Percentiles rank a stretch among this genome's conserved stretches.
Evolutionary conservation across 1,140 invertebrate genomes (phyloP).

Genomic region (Panagrolaimus sp.): DNA sequence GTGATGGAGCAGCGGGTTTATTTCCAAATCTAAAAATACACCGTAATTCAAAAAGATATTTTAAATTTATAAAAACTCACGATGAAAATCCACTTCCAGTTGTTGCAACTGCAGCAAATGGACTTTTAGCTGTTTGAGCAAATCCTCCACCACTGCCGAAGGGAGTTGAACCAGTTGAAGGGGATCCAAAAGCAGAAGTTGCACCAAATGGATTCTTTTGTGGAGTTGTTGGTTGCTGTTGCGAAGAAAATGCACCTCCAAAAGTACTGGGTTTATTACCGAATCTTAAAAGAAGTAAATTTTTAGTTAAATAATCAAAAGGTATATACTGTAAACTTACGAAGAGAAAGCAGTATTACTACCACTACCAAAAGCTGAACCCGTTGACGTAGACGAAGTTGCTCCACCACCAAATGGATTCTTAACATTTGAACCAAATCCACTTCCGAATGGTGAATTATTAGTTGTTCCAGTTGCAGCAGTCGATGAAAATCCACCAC

Average conservation of each 20-base stretch:
- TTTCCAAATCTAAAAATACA: too few species aligned
- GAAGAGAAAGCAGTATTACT: too few species aligned
- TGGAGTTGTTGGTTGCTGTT: too few species aligned
- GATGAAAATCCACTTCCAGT: slow-evolving; percentile 5
- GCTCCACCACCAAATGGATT: neutral
- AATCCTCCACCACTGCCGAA: too few species aligned
- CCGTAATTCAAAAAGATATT: too few species aligned
- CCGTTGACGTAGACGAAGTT: neutral
- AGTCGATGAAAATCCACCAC: neutral
- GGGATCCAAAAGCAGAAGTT: too few species aligned
- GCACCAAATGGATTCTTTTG: too few species aligned
- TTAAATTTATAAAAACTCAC: too few species aligned
- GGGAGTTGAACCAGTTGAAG: too few species aligned
- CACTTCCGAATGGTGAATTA: neutral
- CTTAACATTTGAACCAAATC: neutral
- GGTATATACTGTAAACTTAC: too few species aligned
- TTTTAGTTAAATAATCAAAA: neutral
- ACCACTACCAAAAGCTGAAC: neutral
- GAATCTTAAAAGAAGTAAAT: neutral
- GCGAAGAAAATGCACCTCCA: neutral
- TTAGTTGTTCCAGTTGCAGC: neutral
- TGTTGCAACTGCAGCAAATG: neutral
- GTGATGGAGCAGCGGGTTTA: too few species aligned
- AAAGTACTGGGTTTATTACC: neutral
- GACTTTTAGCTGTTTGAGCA: too few species aligned